Conservation (phyloP, 2,113 vertebrate species). For the Benitochromis conjunctus region DNA sequence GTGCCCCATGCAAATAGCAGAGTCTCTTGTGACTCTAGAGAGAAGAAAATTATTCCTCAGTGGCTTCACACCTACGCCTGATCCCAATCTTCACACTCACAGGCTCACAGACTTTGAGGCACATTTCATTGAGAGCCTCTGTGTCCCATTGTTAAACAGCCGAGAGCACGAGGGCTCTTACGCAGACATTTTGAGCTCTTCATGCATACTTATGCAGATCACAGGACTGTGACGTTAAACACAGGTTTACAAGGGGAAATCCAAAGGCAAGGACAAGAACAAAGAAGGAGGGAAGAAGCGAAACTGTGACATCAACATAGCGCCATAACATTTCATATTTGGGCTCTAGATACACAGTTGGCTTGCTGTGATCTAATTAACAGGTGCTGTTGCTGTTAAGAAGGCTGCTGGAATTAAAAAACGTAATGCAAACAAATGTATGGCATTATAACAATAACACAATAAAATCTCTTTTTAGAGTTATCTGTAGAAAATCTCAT, state of each 20-base stretch:
- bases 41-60: slow-evolving; percentile 6
- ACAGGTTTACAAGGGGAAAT: neutral
- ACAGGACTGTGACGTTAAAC: neutral
- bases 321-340: neutral
- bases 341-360: neutral
- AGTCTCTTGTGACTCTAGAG: neutral
- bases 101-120: neutral
- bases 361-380: neutral
- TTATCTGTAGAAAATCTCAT: neutral
- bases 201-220: neutral
- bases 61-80: neutral
- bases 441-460: neutral
- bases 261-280: neutral
- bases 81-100: neutral
- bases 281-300: neutral
- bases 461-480: neutral
- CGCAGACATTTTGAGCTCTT: neutral
- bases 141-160: neutral
- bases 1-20: neutral
- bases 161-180: neutral
- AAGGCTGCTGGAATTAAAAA: neutral
- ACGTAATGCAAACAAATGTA: neutral
- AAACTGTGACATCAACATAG: neutral
- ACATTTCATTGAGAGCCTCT: neutral
- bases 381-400: neutral